A percentile compares a stretch with the other conserved stretches of the same genome.
These are phyloP conservation scores for Drosophila testacea DNA, from an alignment of 2,888 invertebrate genomes.

Conservation along the genomic window DNA sequence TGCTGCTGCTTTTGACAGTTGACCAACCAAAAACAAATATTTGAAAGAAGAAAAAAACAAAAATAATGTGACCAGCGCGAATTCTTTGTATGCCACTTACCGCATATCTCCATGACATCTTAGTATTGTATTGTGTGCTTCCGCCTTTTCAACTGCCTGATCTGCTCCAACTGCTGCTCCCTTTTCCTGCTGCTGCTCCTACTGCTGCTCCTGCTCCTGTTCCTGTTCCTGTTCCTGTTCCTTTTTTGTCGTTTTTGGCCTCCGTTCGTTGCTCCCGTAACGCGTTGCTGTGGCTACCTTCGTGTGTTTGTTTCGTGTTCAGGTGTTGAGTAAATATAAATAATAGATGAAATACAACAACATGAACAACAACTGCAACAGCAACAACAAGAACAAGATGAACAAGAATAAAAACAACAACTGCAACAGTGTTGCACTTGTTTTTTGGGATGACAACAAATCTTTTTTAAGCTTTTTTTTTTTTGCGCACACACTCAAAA, in stretches of 20 bases:
- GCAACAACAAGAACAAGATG: slow-evolving; percentile 11
- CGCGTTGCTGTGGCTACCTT: slow-evolving; percentile 62
- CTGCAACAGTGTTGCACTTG: slow-evolving; percentile 33
- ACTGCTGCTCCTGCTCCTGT: slow-evolving; percentile 5
- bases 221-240: slow-evolving; percentile 13
- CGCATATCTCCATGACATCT: slow-evolving; percentile 84
- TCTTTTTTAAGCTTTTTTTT: slow-evolving; percentile 25
- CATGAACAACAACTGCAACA: slow-evolving; percentile 13
- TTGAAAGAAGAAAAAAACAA: neutral
- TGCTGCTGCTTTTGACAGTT: slow-evolving; percentile 49
- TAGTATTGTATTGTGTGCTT: slow-evolving; percentile 46
- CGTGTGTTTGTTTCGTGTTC: slow-evolving; percentile 32
- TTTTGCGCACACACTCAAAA: slow-evolving; percentile 32
- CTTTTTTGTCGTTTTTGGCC: slow-evolving; percentile 11
- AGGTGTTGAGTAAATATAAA: slow-evolving; percentile 53
- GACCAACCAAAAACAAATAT: neutral
- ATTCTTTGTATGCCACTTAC: slow-evolving; percentile 64
- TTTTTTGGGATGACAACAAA: slow-evolving; percentile 31
- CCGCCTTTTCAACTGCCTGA: slow-evolving; percentile 24
- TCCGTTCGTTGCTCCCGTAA: slow-evolving; percentile 56
- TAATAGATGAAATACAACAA: slow-evolving; percentile 47
- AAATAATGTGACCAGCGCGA: slow-evolving; percentile 26
- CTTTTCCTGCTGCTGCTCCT: slow-evolving; percentile 1
- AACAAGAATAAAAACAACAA: slow-evolving; percentile 20
- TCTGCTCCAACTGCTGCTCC: slow-evolving; percentile 10